phyloP scores from a whole-genome alignment of 2,888 invertebrate species.

The Leptura quadrifasciata region DNA sequence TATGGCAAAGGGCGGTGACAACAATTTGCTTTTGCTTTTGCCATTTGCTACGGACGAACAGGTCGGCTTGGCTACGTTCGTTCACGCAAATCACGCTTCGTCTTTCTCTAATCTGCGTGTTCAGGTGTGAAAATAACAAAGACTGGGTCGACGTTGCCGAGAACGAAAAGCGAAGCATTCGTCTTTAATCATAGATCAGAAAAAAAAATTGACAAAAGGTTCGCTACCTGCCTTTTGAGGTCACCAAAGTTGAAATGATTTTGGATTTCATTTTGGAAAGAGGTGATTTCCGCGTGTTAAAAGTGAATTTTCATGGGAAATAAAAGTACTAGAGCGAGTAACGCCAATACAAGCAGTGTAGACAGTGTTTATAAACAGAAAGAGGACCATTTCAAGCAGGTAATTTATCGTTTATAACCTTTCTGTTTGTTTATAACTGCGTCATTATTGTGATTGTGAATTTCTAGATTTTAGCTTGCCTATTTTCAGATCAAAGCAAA shows the following conservation, averaged over 20 bases:
- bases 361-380: constrained; percentile 66
- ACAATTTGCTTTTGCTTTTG: neutral
- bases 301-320: constrained; percentile 71
- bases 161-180: constrained; percentile 40
- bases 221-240: constrained; percentile 67
- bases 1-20: neutral
- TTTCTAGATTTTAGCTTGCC: constrained; percentile 10
- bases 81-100: constrained; percentile 1
- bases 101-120: constrained; percentile 41
- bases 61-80: neutral
- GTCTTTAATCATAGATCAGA: constrained; percentile 48
- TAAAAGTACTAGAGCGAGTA: constrained; percentile 65
- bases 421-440: constrained; percentile 67
- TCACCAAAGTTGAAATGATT: constrained; percentile 65
- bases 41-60: constrained; percentile 3
- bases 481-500: constrained; percentile 76
- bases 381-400: constrained; percentile 67
- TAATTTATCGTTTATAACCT: constrained; percentile 59
- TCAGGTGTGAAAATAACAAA: constrained; percentile 34
- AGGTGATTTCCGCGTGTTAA: constrained; percentile 47
- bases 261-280: constrained; percentile 54
- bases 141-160: constrained; percentile 28
- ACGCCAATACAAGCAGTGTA: constrained; percentile 62
- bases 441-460: constrained; percentile 62
- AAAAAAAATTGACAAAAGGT: constrained; percentile 65